Evolutionary conservation across 2,888 invertebrate species (phyloP), one percentile per base, ranked within the genome.

Genomic region (Parapristionchus giblindavisi): DNA sequence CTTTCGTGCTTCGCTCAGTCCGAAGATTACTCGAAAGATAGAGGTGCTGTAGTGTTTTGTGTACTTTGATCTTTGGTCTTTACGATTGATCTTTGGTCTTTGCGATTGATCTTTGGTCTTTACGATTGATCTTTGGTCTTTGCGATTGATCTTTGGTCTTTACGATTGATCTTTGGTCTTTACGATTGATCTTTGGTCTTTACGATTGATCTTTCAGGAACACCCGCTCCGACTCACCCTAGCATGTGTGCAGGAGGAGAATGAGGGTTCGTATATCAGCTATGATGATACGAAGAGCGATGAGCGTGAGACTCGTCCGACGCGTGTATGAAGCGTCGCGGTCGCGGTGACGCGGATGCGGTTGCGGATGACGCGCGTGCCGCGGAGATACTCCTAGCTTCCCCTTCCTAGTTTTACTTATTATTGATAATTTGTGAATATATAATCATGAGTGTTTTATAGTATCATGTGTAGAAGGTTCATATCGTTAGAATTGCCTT

Each of bases 181-280:
- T n/a, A n/a, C n/a, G n/a, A n/a, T n/a, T 29, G 56, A 58, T 11
- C 38, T 36, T 27, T 61, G 21, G 24, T 17, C 60, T 5, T 60
- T 36, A n/a, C n/a, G n/a, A n/a, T n/a, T n/a, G 17, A 43, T 43
- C 17, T 8, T 43, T n/a, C 61, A 61, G 61, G 61, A 61, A 40
- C 61, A 61, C 8, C 61, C 61, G n/a, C 61, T 61, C 8, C 61
- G 61, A 8, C 61, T 61, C n/a, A 61, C 61, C 11, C 61, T 61
- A n/a, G 61, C 38, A n/a, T 40, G 61, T 17, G 61, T 61, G 36
- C 61, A 24, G 24, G 61, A 61, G 38, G 24, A 40, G 36, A 36
- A 36, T 40, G 61, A 61, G 38, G 61, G 40, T n/a, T 36, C 38
- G 8, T 61, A 36, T 36, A 61, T 61, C 36, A 38, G 38, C 24